Base-by-base conservation (phyloP, 2,888 invertebrate genomes). In the Hydrotaea diabolus region DNA sequence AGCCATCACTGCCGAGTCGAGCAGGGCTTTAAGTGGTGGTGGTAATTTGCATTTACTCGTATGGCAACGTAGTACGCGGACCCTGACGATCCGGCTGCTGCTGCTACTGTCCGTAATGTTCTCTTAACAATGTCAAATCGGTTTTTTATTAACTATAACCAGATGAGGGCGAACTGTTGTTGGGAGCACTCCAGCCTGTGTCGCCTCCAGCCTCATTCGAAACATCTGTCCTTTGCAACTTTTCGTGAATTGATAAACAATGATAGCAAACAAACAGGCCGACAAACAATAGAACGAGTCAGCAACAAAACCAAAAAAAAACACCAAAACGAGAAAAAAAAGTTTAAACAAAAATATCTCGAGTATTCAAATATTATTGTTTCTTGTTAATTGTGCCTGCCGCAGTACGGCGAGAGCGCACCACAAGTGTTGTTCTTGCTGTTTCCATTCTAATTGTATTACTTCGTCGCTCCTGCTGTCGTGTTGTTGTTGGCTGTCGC, bases 321-420 rank as follows among this genome's bases (percentile, higher is more conserved):
- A 64, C 46, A 23, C 46, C 31, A 43, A 26, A 36, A 23, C 21
- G n/a, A 57, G 39, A 11, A 17, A 39, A 21, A 23, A 17, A 73
- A 73, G 55, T 39, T n/a, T 36, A 21, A 69, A 57, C 57, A 57
- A 43, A 17, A 53, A n/a, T 46, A 74, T 71, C 64, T 39, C 5
- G 17, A 9, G 43, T 79, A 64, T 66, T 55, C 39, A 74, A 80
- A 74, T 83, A 46, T 55, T 77, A 69, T 80, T 76, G 62, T 71
- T 74, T 26, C 46, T 36, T 55, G 62, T 77, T 80, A 83, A 80
- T 83, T 80, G 49, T 77, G 59, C 64, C 62, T 77, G 59, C 64
- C 62, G 77, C 80, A 80, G 21, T 75, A 53, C 55, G 36, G 23
- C 15, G 26, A 59, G 15, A 59, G 57, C 57, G 13, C 39, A 13